Base-by-base conservation (phyloP, 1,140 invertebrate species). In the Vanessa tameamea region DNA sequence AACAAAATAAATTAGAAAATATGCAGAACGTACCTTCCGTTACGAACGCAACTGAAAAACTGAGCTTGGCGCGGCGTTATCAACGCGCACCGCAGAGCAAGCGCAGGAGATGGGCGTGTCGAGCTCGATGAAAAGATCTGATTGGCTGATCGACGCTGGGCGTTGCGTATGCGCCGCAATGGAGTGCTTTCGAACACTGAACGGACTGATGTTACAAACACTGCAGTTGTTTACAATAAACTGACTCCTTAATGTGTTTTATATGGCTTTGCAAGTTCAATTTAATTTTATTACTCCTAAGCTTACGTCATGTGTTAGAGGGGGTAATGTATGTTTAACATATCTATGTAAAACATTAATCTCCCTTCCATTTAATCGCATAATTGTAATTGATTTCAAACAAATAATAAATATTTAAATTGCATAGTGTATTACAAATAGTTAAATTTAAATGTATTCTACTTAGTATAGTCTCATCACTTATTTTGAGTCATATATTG, bases 161-260 rank as follows among this genome's bases (percentile, higher is more conserved):
- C 87, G 89, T 84, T 77, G 81, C 83, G 76, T 43, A 65, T 53
- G 57, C 72, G 57, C 68, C 64, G 69, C 83, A 82, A 86, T 87
- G 80, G 84, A 88, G 87, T 87, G 77, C 81, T 79, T 73, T 71
- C 78, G 77, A 82, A 78, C 82, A 84, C 82, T 86, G 84, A 86
- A 87, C 84, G 87, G 83, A 88, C 80, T 89, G 86, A 86, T 87
- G 82, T 83, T 86, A 84, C 84, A 85, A 89, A 85, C 78, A 84
- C 81, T 86, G 86, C 81, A 89, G 80, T 92, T 90, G 89, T 90
- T 90, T 91, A 91, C 87, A 87, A 88, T 90, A 89, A 91, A 91
- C 80, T 87, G 84, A 73, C 81, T 82, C 80, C 81, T 90, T 91
- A 88, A 92, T 91, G 87, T 87, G 85, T 92, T 91, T 92, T 92